A percentile compares a stretch with the other conserved stretches of the same genome.
phyloP scores from a whole-genome alignment of 2,888 invertebrate genomes.

The Glyphotaelius pellucidus region DNA sequence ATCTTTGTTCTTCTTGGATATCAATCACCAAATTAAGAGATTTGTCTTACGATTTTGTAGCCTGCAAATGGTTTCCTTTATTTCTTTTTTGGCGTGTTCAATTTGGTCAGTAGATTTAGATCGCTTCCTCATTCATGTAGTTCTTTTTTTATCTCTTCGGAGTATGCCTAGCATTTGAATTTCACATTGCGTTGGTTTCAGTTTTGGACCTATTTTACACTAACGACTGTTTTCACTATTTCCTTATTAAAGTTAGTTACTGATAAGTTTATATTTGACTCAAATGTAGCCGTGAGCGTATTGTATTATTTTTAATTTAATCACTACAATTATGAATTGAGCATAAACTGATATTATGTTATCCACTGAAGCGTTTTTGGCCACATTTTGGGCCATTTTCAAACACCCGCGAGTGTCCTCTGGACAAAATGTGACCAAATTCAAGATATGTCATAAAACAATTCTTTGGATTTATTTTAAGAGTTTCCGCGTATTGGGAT shows the following conservation, averaged over 20 bases:
- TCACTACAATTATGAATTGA: neutral
- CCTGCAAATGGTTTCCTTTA: neutral
- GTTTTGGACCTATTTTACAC: neutral
- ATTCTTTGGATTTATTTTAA: too few relatives aligned
- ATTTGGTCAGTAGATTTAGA: neutral
- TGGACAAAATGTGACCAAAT: too few relatives aligned
- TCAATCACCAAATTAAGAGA: neutral
- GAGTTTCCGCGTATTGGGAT: too few relatives aligned
- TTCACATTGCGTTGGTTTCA: neutral
- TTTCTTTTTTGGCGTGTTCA: neutral
- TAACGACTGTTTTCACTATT: neutral
- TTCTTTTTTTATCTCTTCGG: neutral
- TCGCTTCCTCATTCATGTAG: neutral
- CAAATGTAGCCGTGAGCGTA: neutral
- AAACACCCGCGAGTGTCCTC: too few relatives aligned
- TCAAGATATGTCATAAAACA: too few relatives aligned
- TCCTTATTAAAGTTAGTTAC: too few relatives aligned
- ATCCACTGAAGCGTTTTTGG: neutral
- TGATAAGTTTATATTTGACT: neutral
- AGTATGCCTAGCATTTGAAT: neutral
- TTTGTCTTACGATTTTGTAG: neutral
- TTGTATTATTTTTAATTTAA: neutral
- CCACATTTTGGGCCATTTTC: too few relatives aligned
- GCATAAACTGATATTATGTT: neutral
- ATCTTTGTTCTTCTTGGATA: neutral